A percentile compares a stretch with the other conserved stretches of the same genome.
Evolutionary conservation across 23 tunicate genomes (phyloP).

Genomic region (Diplosoma virens): DNA sequence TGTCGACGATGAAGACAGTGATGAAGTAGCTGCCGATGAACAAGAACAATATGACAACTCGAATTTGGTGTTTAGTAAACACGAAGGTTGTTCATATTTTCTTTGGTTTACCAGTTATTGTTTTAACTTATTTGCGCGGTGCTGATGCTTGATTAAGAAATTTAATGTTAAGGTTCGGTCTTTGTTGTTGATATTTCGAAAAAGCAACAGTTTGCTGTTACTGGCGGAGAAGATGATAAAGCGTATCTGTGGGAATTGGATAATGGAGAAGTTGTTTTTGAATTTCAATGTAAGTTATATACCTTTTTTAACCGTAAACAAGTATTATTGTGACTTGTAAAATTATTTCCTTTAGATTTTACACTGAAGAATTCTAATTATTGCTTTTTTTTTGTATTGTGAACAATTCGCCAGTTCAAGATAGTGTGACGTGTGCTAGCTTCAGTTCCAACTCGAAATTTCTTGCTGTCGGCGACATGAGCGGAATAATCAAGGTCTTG

Average conservation of each 20-base stretch:
- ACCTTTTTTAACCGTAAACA: not conserved
- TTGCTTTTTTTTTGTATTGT: too few species aligned
- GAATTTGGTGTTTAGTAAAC: conserved; percentile 21
- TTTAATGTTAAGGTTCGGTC: conserved; percentile 24
- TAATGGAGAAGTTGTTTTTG: conserved; percentile 38
- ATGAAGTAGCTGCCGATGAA: conserved; percentile 13
- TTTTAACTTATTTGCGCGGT: not conserved
- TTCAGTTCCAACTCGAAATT: conserved; percentile 49
- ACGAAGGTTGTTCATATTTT: conserved; percentile 34
- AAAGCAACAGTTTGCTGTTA: conserved; percentile 27
- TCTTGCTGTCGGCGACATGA: conserved; percentile 78
- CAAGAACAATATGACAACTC: conserved; percentile 44
- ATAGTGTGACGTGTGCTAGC: conserved; percentile 61
- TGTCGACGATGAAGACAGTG: conserved; percentile 32
- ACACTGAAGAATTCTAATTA: too few species aligned
- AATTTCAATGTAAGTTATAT: conserved; percentile 26
- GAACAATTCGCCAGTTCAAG: too few species aligned
- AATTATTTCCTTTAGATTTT: too few species aligned
- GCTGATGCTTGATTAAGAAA: too few species aligned
- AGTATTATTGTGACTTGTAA: too few species aligned
- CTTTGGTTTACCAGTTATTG: not conserved
- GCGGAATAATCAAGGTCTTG: conserved; percentile 75
- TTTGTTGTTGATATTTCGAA: conserved; percentile 67
- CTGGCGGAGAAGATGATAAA: conserved; percentile 84
- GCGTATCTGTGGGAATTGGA: conserved; percentile 84